phyloP scores from a whole-genome alignment of 37 sponge, comb jelly and placozoan genomes.

The Diacarnus erythraeanus region DNA sequence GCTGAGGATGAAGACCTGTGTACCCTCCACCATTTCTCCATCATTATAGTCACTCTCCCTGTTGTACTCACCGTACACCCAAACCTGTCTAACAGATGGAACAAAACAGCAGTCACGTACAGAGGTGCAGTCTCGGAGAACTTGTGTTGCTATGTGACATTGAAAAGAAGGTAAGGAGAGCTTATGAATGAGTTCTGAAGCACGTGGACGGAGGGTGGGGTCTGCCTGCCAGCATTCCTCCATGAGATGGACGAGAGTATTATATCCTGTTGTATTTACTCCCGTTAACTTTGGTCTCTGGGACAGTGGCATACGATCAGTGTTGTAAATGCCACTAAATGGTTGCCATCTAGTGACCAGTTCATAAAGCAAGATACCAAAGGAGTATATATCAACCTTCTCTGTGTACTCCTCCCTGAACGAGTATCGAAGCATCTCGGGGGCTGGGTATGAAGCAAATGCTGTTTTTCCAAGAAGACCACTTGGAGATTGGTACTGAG shows the following conservation, averaged over 20 bases:
- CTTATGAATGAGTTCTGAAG: conserved; percentile 20
- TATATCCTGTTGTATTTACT: conserved; percentile 42
- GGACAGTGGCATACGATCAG: conserved; percentile 26
- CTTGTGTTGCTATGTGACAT: conserved; percentile 56
- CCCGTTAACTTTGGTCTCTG: conserved; percentile 69
- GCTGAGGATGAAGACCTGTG: conserved; percentile 80
- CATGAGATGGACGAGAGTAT: conserved; percentile 64
- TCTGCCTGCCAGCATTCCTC: conserved; percentile 79
- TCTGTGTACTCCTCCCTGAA: conserved; percentile 79
- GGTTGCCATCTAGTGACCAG: conserved; percentile 76
- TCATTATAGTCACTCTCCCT: not conserved
- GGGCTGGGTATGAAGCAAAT: conserved; percentile 59
- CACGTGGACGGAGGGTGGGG: conserved; percentile 28
- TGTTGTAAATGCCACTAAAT: conserved; percentile 16
- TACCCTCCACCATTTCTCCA: conserved; percentile 39
- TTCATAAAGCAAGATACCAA: conserved; percentile 77
- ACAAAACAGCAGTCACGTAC: conserved; percentile 75
- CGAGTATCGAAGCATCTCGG: conserved; percentile 66
- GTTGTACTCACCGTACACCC: conserved; percentile 75
- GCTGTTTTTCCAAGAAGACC: conserved; percentile 47
- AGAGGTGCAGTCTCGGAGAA: conserved; percentile 55
- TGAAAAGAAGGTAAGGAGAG: conserved; percentile 49
- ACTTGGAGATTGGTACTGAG: conserved; percentile 43
- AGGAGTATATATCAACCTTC: conserved; percentile 80
- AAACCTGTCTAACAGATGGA: conserved; percentile 64